Evolutionary conservation across 2,113 vertebrate genomes (phyloP), one percentile per base, ranked within the genome.

Genomic region (Gnathonemus longibarbis): DNA sequence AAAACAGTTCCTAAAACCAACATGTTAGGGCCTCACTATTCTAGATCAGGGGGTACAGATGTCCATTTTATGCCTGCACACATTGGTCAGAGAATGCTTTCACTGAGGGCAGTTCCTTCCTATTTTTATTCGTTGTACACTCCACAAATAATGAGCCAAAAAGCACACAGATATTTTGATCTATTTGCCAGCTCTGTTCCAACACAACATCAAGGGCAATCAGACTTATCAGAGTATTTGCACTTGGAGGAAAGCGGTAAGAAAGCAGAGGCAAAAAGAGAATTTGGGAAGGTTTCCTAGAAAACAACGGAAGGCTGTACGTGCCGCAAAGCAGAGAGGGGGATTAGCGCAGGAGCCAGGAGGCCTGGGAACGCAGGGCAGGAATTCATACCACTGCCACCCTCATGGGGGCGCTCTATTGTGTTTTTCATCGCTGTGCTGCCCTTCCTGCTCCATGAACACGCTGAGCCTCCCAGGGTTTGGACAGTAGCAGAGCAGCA

Each of bases 331-430:
- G 11, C 85, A 56, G 85, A 53, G 17, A n/a, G 13, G 6, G 13
- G 13, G n/a, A 52, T 31, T 52, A 19, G 27, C 1, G 11, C 45
- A 31, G n/a, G 85, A 53, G 85, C 49, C 85, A 87, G 85, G 85
- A 39, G 85, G 21, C 85, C 31, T 27, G n/a, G 31, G 48, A 87
- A 21, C 4, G 19, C 50, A 6, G 31, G 49, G 24, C 35, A 85
- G 50, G 89, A 89, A 45, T 19, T n/a, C 5, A 0, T 62, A 39
- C 24, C 53, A 21, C 80, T 58, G 74, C 35, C 11, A 6, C 13
- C 89, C 56, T 90, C 90, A 90, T 84, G 42, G 42, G 90, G 86
- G 90, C 13, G 4, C 39, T 58, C 46, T 19, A 53, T 35, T 45
- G 85, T 88, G 90, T 46, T 91, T 89, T 90, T 31, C 87, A 50